A percentile compares a stretch with the other conserved stretches of the same genome.
phyloP scores from a whole-genome alignment of 2,113 vertebrate genomes.

The Candoia aspera region DNA sequence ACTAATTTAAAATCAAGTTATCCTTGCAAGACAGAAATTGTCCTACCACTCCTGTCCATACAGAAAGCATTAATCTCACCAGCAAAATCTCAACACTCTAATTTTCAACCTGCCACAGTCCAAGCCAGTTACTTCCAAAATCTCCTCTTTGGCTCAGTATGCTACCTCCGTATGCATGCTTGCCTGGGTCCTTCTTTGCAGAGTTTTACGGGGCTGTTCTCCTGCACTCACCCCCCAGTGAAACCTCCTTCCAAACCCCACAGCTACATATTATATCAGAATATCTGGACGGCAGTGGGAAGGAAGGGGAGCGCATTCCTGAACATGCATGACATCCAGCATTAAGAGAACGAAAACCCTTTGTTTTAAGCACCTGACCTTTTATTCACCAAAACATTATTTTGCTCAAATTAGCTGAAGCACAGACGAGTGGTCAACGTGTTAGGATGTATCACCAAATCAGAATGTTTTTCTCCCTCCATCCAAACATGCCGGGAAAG shows the following conservation, averaged over 20 bases:
- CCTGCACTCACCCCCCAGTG: not conserved
- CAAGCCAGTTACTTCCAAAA: rapidly evolving
- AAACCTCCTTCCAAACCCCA: not conserved
- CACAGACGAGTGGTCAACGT: not conserved
- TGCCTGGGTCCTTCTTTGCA: not conserved
- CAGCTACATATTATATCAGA: not conserved
- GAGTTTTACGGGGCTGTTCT: not conserved
- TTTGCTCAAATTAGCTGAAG: not conserved
- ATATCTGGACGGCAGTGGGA: not conserved
- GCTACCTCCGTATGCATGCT: not conserved
- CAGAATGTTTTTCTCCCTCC: not conserved
- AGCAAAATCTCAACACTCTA: rapidly evolving
- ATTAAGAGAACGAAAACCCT: not conserved
- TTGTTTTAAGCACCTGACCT: not conserved
- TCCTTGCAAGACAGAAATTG: not conserved
- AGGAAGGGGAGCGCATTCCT: not conserved
- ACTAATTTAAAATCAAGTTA: not conserved
- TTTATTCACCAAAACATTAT: not conserved
- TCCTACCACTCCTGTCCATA: not conserved
- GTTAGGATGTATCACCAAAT: not conserved
- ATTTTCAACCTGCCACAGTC: not conserved
- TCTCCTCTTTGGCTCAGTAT: not conserved
- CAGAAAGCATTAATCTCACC: not conserved
- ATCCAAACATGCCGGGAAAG: not conserved
- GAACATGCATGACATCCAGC: not conserved